These are phyloP conservation scores for Nanorana parkeri DNA, from an alignment of 2,113 vertebrate genomes.

Conservation along the genomic window DNA sequence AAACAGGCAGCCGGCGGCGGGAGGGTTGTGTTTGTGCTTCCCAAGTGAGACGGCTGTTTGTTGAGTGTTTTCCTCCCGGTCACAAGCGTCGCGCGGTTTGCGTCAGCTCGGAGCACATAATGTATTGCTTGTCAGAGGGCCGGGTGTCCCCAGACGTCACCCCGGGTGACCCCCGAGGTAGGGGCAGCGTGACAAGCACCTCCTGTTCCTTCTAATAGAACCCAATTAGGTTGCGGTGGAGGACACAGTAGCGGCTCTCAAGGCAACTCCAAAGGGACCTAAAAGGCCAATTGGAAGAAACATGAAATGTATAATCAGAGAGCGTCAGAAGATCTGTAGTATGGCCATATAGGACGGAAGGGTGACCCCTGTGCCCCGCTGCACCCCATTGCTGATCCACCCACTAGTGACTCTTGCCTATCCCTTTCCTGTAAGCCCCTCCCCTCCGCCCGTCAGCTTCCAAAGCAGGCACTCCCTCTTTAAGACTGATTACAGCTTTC, in stretches of 20 bases:
- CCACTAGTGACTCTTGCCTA: too few relatives aligned
- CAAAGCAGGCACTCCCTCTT: too few relatives aligned
- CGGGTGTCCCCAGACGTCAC: neutral
- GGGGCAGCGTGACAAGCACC: neutral
- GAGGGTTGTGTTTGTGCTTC: conserved; percentile 66
- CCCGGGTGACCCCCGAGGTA: neutral
- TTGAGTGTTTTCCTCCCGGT: conserved; percentile 67
- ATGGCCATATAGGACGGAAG: too few relatives aligned
- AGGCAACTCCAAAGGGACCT: too few relatives aligned
- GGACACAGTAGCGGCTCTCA: neutral
- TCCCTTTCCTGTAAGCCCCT: too few relatives aligned
- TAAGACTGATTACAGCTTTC: too few relatives aligned
- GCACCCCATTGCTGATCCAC: too few relatives aligned
- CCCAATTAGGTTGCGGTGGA: neutral
- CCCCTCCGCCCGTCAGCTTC: too few relatives aligned
- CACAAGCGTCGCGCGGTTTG: conserved; percentile 55
- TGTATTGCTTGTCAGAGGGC: neutral
- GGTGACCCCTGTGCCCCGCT: too few relatives aligned
- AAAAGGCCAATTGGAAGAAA: too few relatives aligned
- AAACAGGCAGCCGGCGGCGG: conserved; percentile 66
- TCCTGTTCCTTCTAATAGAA: neutral
- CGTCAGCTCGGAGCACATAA: conserved; percentile 3
- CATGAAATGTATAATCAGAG: too few relatives aligned
- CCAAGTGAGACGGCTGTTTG: conserved; percentile 66
- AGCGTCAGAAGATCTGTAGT: too few relatives aligned